Base-by-base conservation (phyloP, 1,140 invertebrate species). In the Habropoda laboriosa region DNA sequence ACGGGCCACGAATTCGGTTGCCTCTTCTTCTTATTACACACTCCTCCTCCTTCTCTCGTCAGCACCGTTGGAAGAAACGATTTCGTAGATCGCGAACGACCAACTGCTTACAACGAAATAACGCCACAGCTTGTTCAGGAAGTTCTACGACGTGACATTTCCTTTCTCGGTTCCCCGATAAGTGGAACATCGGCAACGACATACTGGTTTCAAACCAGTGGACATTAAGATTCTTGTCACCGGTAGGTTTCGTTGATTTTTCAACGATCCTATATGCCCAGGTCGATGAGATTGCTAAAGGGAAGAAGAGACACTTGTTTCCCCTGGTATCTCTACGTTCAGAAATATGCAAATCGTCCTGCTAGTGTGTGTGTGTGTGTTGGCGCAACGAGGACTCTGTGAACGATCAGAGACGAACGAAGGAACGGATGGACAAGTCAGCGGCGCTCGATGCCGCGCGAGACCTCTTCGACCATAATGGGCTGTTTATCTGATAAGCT, bases 401-500 rank as follows among this genome's bases (percentile, higher is more conserved):
- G 68, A 80, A 71, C 70, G 68, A 80, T 67, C 71, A 78, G 84
- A n/a, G n/a, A n/a, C n/a, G n/a, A n/a, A n/a, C n/a, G n/a, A n/a
- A n/a, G n/a, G n/a, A n/a, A 87, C 80, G 83, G 84, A 88, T 85
- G 79, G 70, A 76, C 90, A 77, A 91, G 87, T 90, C 86, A 89
- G 83, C 85, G 86, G 72, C 79, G 82, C 76, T n/a, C 81, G 83
- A 72, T 80, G 73, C 79, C 86, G 82, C 79, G 86, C 58, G 79
- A 83, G 67, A n/a, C n/a, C n/a, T n/a, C 84, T 74, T 70, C 80
- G 86, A 70, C 90, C 88, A 88, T 92, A 93, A 92, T 92, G 87
- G 89, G 88, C 83, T 87, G 86, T 86, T 91, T 92, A 92, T 93
- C 91, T 89, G 92, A 92, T 92, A 93, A 92, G 92, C 87, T 89